Conservation (phyloP, 2,113 vertebrate genomes). For the Rhinopithecus roxellana region DNA sequence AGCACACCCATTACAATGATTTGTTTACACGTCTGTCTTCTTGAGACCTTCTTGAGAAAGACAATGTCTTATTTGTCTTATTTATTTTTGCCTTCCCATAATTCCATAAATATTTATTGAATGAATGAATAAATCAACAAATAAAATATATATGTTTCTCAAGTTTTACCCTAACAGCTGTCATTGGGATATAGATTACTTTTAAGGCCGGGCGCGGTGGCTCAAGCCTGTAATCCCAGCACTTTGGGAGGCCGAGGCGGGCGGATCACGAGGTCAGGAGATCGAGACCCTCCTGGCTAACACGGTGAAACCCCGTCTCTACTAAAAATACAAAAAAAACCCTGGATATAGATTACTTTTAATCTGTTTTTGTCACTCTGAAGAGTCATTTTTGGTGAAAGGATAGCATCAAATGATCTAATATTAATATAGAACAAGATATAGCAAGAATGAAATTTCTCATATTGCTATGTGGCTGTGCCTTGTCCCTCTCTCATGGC, state of each 20-base stretch:
- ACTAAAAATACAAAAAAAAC: too few species aligned
- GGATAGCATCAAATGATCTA: background rate
- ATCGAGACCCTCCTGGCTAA: too few species aligned
- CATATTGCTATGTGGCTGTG: background rate
- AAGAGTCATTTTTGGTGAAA: slow-evolving; percentile 7
- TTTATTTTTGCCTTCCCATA: slow-evolving; percentile 46
- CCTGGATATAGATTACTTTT: background rate
- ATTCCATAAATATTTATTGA: slow-evolving; percentile 36
- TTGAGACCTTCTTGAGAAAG: slow-evolving; percentile 26
- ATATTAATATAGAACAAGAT: slow-evolving; percentile 20
- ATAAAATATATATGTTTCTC: slow-evolving; percentile 39
- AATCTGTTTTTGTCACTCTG: slow-evolving; percentile 25
- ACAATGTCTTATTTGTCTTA: background rate
- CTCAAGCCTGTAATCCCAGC: too few species aligned
- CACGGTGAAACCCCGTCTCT: too few species aligned
- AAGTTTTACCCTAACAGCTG: slow-evolving; percentile 27
- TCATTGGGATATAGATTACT: too few species aligned
- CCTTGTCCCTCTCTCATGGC: slow-evolving; percentile 52
- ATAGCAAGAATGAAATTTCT: slow-evolving; percentile 11
- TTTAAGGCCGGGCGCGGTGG: too few species aligned
- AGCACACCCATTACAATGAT: background rate
- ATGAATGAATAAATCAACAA: slow-evolving; percentile 41
- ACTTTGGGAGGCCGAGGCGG: too few species aligned
- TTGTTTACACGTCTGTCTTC: slow-evolving; percentile 12
- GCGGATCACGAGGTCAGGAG: too few species aligned